These are phyloP conservation scores for Baronia brevicornis DNA, from an alignment of 2,888 invertebrate species.

Conservation along the genomic window DNA sequence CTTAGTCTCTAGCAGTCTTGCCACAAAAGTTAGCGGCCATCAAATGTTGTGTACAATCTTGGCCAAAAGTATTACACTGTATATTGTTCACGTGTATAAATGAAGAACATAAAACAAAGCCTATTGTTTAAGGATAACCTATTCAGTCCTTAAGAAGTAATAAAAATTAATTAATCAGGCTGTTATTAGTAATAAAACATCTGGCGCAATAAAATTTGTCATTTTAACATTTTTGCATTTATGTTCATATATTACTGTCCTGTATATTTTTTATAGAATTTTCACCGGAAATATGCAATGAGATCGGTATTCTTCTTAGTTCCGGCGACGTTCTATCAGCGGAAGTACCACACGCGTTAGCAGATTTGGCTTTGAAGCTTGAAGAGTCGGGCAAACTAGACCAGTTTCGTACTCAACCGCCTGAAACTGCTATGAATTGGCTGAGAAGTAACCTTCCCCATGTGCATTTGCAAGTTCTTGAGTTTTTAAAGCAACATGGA, in stretches of 20 bases:
- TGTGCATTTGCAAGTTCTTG: conserved; percentile 58
- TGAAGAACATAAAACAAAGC: too few relatives aligned
- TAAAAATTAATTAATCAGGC: too few relatives aligned
- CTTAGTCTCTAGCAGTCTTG: too few relatives aligned
- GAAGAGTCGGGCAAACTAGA: conserved; percentile 51
- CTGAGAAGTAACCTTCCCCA: conserved; percentile 66
- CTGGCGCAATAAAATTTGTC: too few relatives aligned
- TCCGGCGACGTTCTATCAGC: conserved; percentile 85
- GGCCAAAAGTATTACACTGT: too few relatives aligned
- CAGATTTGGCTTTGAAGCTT: conserved; percentile 58
- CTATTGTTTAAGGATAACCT: too few relatives aligned
- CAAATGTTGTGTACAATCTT: too few relatives aligned
- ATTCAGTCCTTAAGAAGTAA: too few relatives aligned
- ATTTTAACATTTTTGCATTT: too few relatives aligned
- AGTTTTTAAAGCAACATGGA: conserved; percentile 81
- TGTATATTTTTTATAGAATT: conserved; percentile 64
- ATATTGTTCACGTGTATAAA: too few relatives aligned
- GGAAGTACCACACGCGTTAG: conserved; percentile 78
- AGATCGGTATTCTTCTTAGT: conserved; percentile 80
- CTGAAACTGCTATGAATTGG: conserved; percentile 75
- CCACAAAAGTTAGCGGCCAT: too few relatives aligned
- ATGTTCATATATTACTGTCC: not conserved
- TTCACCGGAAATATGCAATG: conserved; percentile 78
- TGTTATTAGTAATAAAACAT: too few relatives aligned
- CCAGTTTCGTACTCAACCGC: conserved; percentile 62